phyloP scores from a whole-genome alignment of 2,888 invertebrate species.

The Baronia brevicornis region DNA sequence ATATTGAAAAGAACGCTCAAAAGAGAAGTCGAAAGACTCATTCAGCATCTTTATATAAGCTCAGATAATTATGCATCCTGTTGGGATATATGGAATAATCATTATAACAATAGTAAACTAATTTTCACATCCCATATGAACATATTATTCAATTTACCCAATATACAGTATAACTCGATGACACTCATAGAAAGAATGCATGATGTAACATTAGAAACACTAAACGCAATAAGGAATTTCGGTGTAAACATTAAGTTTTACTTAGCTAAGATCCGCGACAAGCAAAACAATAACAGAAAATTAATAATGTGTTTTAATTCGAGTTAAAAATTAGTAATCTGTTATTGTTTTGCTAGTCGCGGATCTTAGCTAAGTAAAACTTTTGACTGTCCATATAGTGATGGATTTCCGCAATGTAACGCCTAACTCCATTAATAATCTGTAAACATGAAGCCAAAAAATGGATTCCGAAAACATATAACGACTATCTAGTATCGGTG shows the following conservation, averaged over 20 bases:
- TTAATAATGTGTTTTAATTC: too few relatives aligned
- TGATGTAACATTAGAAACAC: slow-evolving; percentile 15
- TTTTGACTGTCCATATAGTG: too few relatives aligned
- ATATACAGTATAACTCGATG: slow-evolving; percentile 15
- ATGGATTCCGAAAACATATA: slow-evolving; percentile 17
- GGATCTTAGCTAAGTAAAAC: too few relatives aligned
- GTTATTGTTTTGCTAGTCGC: too few relatives aligned
- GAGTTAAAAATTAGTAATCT: too few relatives aligned
- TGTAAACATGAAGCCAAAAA: slow-evolving; percentile 20
- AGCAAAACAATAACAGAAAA: too few relatives aligned
- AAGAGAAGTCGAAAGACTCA: slow-evolving; percentile 1
- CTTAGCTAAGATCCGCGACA: too few relatives aligned
- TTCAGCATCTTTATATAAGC: not conserved
- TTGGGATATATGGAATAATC: slow-evolving; percentile 7
- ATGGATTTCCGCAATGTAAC: not conserved
- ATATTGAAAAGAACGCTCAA: slow-evolving; percentile 5
- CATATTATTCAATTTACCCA: not conserved
- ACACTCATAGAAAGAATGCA: slow-evolving; percentile 17
- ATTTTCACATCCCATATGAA: slow-evolving; percentile 5
- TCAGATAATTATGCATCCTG: slow-evolving; percentile 4
- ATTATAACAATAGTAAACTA: slow-evolving; percentile 5
- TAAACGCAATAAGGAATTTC: slow-evolving; percentile 21
- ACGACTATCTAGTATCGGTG: slow-evolving; percentile 15
- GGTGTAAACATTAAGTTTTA: slow-evolving; percentile 15
- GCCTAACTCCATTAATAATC: not conserved